These are phyloP conservation scores for Thera britannica DNA, from an alignment of 2,888 invertebrate species.

Conservation along the genomic window DNA sequence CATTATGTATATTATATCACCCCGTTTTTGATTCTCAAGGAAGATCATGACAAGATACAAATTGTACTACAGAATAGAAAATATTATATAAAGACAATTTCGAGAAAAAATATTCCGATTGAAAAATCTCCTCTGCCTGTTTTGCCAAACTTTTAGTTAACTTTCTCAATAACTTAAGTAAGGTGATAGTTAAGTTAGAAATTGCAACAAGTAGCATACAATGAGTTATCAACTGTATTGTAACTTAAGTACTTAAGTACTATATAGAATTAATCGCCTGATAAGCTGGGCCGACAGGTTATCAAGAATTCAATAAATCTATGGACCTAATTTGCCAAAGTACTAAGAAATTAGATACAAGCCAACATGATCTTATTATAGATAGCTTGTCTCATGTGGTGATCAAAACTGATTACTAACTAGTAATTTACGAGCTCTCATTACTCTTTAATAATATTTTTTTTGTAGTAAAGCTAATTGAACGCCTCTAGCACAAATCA, in stretches of 20 bases:
- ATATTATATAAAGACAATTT: no score
- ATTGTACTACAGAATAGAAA: no score
- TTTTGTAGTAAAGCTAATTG: no score
- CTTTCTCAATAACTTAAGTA: background rate
- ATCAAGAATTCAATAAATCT: conserved; percentile 20
- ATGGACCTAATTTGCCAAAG: conserved; percentile 13
- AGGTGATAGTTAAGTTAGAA: background rate
- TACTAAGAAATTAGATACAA: background rate
- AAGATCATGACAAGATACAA: no score
- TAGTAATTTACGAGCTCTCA: conserved; percentile 19
- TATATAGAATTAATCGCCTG: conserved; percentile 23
- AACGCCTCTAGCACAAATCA: no score
- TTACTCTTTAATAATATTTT: conserved; percentile 6
- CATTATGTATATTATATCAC: no score
- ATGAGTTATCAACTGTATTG: conserved; percentile 13
- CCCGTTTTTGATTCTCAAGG: no score
- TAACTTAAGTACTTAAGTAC: no score
- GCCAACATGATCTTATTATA: background rate
- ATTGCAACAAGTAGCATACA: conserved; percentile 10
- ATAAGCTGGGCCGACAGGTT: conserved; percentile 19
- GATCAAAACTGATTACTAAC: conserved; percentile 15
- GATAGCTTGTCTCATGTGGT: background rate
- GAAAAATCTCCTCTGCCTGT: no score
- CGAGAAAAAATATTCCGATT: no score
- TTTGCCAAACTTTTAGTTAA: no score